Evolutionary conservation across 2,113 vertebrate species (phyloP), one percentile per base, ranked within the genome.

Genomic region (Phaethornis superciliosus): DNA sequence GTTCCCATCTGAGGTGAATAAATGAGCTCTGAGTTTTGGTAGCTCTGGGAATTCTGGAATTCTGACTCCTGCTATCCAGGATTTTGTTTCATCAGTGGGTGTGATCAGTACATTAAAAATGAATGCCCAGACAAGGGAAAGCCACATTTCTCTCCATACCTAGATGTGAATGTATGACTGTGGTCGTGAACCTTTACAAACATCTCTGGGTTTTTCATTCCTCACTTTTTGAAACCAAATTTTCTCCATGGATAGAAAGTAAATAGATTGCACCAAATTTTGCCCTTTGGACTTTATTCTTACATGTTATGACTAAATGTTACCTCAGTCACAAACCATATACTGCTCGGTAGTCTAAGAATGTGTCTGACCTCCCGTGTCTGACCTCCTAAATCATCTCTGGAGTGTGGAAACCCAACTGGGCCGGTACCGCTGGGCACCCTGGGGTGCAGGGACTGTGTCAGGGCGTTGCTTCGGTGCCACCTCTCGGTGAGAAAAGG

Each of bases 401-500:
- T 54, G 44, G 81, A 55, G 59, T 47, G 89, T 72, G 60, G 77
- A 58, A 44, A 44, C 20, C 26, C 5, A 7, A 7, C 40, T 11
- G 40, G 40, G 40, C 40, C 40, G 40, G 40, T 12, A 40, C 40
- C 40, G 40, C 40, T 40, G 40, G 40, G 40, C 40, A 40, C 40
- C 40, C 40, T 40, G 40, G 40, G 40, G 40, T 40, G 40, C 40
- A 12, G 40, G 46, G 46, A 16, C 17, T 4, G 14, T 15, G 19
- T 10, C 33, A 23, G 72, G 60, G n/a, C 23, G 90, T 49, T 40
- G 46, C 40, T 51, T 26, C 46, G 56, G 33, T 82, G 92, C 95
- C 96, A 93, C 85, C 96, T 96, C 19, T 85, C 64, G 94, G 80
- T 59, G 59, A 74, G 52, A 74, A 14, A 14, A 44, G 55, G 79